Conservation (phyloP, 2,888 invertebrate genomes). For the Synergus itoensis region DNA sequence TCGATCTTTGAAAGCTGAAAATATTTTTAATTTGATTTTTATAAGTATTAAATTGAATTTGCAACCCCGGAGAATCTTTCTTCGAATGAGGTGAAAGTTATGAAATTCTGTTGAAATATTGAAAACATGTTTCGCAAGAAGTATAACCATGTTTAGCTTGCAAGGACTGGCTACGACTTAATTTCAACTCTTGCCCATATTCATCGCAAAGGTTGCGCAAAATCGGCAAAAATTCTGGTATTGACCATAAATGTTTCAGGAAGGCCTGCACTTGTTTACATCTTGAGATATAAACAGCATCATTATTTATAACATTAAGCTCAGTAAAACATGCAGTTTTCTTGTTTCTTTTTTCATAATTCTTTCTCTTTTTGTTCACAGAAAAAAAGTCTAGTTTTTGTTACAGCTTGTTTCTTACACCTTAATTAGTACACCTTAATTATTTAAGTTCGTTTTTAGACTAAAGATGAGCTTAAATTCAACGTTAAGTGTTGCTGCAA, state of each 20-base stretch:
- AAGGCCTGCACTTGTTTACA: neutral
- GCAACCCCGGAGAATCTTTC: slow-evolving; percentile 29
- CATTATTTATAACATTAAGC: neutral
- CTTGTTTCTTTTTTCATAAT: neutral
- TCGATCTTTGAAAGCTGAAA: too few relatives aligned
- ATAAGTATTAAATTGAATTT: neutral
- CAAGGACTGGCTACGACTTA: slow-evolving; percentile 34
- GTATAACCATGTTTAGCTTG: slow-evolving; percentile 33
- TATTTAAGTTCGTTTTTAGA: neutral
- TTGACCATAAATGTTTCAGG: slow-evolving; percentile 15
- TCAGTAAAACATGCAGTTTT: neutral
- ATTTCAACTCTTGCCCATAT: slow-evolving; percentile 34
- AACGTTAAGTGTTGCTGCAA: too few relatives aligned
- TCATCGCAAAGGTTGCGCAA: slow-evolving; percentile 32
- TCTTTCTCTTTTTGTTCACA: neutral
- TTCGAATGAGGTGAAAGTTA: slow-evolving; percentile 35
- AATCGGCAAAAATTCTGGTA: slow-evolving; percentile 37
- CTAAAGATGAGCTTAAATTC: neutral
- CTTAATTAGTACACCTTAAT: neutral
- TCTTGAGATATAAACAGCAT: neutral
- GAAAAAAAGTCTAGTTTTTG: too few relatives aligned
- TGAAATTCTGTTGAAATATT: slow-evolving; percentile 41
- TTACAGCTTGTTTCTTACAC: neutral
- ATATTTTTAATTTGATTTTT: too few relatives aligned
- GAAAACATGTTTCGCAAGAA: slow-evolving; percentile 37